A percentile compares a stretch with the other conserved stretches of the same genome.
These are phyloP conservation scores for Plebejus argus DNA, from an alignment of 2,888 invertebrate species.

Conservation along the genomic window DNA sequence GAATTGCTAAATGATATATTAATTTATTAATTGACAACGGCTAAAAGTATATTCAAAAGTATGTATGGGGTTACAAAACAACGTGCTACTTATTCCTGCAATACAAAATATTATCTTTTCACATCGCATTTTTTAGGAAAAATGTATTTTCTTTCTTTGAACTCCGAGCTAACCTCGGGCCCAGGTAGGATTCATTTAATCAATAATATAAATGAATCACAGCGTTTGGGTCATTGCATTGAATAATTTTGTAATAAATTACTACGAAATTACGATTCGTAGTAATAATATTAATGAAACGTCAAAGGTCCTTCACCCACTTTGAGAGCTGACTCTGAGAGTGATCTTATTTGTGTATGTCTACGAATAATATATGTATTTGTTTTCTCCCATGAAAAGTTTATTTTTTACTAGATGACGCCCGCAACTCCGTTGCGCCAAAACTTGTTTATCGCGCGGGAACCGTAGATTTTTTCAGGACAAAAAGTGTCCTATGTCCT, in stretches of 20 bases:
- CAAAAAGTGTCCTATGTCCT: too few relatives aligned
- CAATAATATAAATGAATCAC: not conserved
- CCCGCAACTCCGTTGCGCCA: too few relatives aligned
- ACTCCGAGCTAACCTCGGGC: not conserved
- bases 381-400: not conserved
- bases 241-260: constrained; percentile 19
- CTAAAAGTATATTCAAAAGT: too few relatives aligned
- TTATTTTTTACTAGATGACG: too few relatives aligned
- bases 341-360: not conserved
- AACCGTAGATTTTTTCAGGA: too few relatives aligned
- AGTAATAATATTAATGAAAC: not conserved
- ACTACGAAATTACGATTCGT: constrained; percentile 1
- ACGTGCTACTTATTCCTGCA: not conserved
- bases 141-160: not conserved
- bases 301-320: constrained; percentile 27
- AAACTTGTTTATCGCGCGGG: too few relatives aligned
- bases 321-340: not conserved
- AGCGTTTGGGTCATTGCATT: constrained; percentile 31
- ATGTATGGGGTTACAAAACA: too few relatives aligned
- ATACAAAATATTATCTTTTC: not conserved
- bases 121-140: not conserved
- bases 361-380: not conserved
- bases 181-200: not conserved
- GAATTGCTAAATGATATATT: too few relatives aligned
- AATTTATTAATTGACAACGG: too few relatives aligned